A percentile compares a stretch with the other conserved stretches of the same genome.
Evolutionary conservation across 2,113 vertebrate genomes (phyloP).

Genomic region (Petrocephalus microphthalmus): DNA sequence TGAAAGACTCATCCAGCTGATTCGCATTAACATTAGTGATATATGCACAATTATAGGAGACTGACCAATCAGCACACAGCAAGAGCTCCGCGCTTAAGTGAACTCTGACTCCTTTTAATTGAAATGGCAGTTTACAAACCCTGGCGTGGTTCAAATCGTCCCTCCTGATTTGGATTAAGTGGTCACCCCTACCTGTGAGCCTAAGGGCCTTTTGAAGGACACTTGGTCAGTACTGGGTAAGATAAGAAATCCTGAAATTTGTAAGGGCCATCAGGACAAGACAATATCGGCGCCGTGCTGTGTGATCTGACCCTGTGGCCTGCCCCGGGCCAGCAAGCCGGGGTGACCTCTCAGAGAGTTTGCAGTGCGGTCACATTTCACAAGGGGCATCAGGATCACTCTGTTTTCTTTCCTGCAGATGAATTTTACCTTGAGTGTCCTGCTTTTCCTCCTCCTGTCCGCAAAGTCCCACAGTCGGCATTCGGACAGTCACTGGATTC

Average conservation of each 20-base stretch:
- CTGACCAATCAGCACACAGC: too few species aligned
- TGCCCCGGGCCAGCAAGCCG: not conserved
- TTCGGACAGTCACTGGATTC: conserved; percentile 9
- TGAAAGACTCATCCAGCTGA: too few species aligned
- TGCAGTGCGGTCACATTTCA: not conserved
- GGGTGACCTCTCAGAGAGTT: not conserved
- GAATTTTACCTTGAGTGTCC: conserved; percentile 29
- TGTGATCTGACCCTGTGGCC: not conserved
- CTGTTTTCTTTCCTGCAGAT: conserved; percentile 45
- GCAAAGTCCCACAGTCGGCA: not conserved
- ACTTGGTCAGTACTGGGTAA: not conserved
- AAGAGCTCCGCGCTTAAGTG: too few species aligned
- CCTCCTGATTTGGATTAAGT: too few species aligned
- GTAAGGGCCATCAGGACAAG: not conserved
- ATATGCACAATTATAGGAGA: too few species aligned
- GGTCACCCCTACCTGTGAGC: not conserved
- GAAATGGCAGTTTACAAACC: too few species aligned
- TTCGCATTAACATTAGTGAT: too few species aligned
- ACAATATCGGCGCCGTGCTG: not conserved
- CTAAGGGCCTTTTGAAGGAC: not conserved
- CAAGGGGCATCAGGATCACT: not conserved
- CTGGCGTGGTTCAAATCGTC: too few species aligned
- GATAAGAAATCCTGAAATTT: not conserved
- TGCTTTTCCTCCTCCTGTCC: conserved; percentile 31
- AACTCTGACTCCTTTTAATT: too few species aligned